Base-by-base conservation (phyloP, 2,113 vertebrate genomes). In the Phainopepla nitens region DNA sequence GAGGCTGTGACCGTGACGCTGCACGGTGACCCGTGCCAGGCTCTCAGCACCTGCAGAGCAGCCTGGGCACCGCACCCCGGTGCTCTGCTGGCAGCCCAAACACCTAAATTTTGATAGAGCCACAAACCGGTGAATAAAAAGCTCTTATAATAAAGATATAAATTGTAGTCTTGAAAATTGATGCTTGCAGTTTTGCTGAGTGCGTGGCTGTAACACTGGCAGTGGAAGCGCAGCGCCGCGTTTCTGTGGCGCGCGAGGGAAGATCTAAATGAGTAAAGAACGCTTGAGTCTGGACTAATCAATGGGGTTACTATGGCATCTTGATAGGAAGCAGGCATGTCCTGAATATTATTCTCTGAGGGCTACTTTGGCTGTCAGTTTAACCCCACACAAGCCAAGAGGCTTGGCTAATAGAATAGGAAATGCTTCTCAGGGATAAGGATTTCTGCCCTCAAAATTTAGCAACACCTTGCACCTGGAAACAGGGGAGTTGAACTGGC, bases 31-130 rank as follows among this genome's bases (percentile, higher is more conserved):
- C 31, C 15, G 22, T 50, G 35, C 58, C 66, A 39, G 11, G 17
- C 45, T 62, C 7, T 41, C 31, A 31, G 21, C n/a, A 4, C 24
- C 8, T 7, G 4, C 18, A 4, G 14, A 47, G 68, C 35, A 9
- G 57, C 24, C 69, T 33, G 45, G 35, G 15, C 29, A 4, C 11
- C 0, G 0, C 4, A 0, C 13, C 51, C 61, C 19, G 1, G 17
- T 9, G 44, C 71, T 27, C 23, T 36, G 75, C 79, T 78, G 89
- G 50, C 69, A 70, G 53, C 44, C 35, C 50, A 21, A 19, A 36
- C 2, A 16, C 50, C 79, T 66, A 10, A 4, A 65, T 56, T 56
- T 25, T 33, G 23, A 45, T 13, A 42, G 44, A 87, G 39, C 66
- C 61, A 31, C 25, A 84, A 64, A 25, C n/a, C 49, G 44, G 36